A percentile compares a stretch with the other conserved stretches of the same genome.
Conservation (phyloP, 1,140 invertebrate species). For the Diorhabda carinulata region DNA sequence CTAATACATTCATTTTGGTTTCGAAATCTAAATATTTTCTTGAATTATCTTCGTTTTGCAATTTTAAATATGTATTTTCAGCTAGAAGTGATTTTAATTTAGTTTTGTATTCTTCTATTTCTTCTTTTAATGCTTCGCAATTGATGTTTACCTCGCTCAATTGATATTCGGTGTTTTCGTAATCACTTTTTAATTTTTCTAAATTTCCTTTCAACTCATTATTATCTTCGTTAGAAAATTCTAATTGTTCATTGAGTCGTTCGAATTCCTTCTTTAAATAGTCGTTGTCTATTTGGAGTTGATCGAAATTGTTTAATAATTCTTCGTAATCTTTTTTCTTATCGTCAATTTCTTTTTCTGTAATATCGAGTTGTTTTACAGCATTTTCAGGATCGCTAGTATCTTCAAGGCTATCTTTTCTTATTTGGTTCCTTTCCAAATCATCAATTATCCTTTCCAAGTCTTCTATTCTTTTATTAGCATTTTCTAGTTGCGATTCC, state of each 20-base stretch:
- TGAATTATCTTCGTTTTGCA: slow-evolving; percentile 39
- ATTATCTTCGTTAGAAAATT: slow-evolving; percentile 38
- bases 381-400: slow-evolving; percentile 24
- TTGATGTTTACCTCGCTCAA: slow-evolving; percentile 42
- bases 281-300: slow-evolving; percentile 46
- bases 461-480: slow-evolving; percentile 40
- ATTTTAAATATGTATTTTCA: slow-evolving; percentile 43
- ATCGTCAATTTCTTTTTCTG: slow-evolving; percentile 25
- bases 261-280: slow-evolving; percentile 46
- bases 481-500: slow-evolving; percentile 56
- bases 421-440: slow-evolving; percentile 17
- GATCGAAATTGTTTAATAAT: slow-evolving; percentile 30
- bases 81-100: slow-evolving; percentile 40
- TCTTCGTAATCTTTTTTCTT: slow-evolving; percentile 28
- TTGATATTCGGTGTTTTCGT: slow-evolving; percentile 49
- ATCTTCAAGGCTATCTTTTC: slow-evolving; percentile 19
- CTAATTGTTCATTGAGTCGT: slow-evolving; percentile 43
- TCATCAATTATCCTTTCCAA: slow-evolving; percentile 36
- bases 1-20: slow-evolving; percentile 35
- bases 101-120: slow-evolving; percentile 43
- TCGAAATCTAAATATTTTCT: slow-evolving; percentile 39
- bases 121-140: slow-evolving; percentile 41
- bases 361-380: slow-evolving; percentile 27
- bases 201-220: slow-evolving; percentile 35
- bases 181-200: slow-evolving; percentile 49